Evolutionary conservation across 2,797 vertebrate genomes (phyloP), one percentile per base, ranked within the genome.

Genomic region (Heliangelus exortis): DNA sequence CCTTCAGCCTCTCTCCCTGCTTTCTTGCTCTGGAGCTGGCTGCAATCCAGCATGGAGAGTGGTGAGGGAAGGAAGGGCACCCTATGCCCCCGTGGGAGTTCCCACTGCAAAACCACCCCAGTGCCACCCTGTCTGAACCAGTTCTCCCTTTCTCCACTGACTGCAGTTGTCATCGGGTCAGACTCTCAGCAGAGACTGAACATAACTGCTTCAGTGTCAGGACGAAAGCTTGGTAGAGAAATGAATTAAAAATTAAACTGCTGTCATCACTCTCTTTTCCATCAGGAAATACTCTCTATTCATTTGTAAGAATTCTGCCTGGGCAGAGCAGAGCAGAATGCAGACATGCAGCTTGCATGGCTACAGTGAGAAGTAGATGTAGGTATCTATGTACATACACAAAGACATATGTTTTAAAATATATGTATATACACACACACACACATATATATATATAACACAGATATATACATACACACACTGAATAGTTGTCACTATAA

Each of bases 211-310:
- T 68, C 31, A 45, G 28, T 21, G 7, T 51, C 33, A 62, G 29
- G 21, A 66, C 45, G 69, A 55, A 86, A 84, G 87, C 12, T 7
- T 20, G 51, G 76, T 15, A 22, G 45, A 86, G 84, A 61, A 33
- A 85, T 87, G 67, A 71, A 72, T 88, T 84, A 81, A 69, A 89
- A 93, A 78, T 68, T 59, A 92, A 87, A 55, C 15, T 53, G 31
- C 57, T 67, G 53, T n/a, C 81, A 48, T 68, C 39, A 6, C 45
- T 73, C 25, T 62, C 76, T 6, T 2, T 90, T 48, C 51, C 19
- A 15, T n/a, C n/a, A 74, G 34, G 53, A 48, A 47, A 43, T 31
- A 41, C 41, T 82, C 73, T 57, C 62, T 26, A 6, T 69, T 58
- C 14, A 9, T 62, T 36, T 82, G 47, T 63, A 88, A 43, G 59